Conservation (phyloP, 2,888 invertebrate species). For the Odontocolon sp. region DNA sequence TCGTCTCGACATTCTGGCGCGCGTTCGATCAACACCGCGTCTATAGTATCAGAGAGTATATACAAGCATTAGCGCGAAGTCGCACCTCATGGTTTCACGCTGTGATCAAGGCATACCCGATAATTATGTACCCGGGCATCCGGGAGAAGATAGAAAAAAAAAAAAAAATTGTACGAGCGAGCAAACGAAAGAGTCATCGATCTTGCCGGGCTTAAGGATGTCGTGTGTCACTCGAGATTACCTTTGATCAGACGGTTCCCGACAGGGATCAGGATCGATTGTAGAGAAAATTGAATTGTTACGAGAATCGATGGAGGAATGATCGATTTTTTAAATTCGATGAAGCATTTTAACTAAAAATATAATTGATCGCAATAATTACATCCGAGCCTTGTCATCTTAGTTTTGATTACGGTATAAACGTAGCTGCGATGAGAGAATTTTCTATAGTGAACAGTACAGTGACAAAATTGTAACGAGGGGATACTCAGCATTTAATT, state of each 20-base stretch:
- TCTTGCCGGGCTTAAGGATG: constrained; percentile 47
- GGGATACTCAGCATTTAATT: too few species aligned
- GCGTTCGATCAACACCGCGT: constrained; percentile 26
- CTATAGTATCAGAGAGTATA: neutral
- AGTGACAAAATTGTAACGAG: too few species aligned
- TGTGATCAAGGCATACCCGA: constrained; percentile 24
- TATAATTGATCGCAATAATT: neutral
- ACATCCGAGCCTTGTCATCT: too few species aligned
- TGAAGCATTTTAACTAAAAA: neutral
- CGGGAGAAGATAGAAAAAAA: constrained; percentile 9
- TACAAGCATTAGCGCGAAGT: constrained; percentile 13
- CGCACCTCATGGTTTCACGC: constrained; percentile 31
- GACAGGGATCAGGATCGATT: neutral
- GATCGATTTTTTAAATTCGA: neutral
- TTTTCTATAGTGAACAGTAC: too few species aligned
- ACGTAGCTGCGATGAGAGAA: too few species aligned
- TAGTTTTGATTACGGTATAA: too few species aligned
- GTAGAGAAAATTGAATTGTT: constrained; percentile 29
- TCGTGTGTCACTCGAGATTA: constrained; percentile 43
- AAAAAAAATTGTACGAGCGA: neutral
- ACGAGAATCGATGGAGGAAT: neutral
- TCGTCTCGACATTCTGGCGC: constrained; percentile 23
- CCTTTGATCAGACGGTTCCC: constrained; percentile 24
- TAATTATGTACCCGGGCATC: constrained; percentile 49
- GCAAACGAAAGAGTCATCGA: constrained; percentile 50